A percentile compares a stretch with the other conserved stretches of the same genome.
phyloP scores from a whole-genome alignment of 2,113 vertebrate genomes.

The Pleuronectes platessa region DNA sequence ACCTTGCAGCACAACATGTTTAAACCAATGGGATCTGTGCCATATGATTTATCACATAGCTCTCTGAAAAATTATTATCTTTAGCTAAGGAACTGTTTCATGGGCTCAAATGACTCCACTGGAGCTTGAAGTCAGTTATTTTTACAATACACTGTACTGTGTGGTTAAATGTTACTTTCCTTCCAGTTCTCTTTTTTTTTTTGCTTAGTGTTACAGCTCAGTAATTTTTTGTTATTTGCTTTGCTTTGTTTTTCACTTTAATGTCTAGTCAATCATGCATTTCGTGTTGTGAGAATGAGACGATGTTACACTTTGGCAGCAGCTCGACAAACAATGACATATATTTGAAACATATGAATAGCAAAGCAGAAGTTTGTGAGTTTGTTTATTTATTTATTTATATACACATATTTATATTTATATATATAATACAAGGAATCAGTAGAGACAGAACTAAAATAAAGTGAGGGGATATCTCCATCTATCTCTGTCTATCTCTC shows the following conservation, averaged over 20 bases:
- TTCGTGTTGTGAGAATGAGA: conserved; percentile 18
- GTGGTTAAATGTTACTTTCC: conserved; percentile 40
- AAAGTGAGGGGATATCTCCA: background rate
- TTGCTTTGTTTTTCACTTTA: conserved; percentile 46
- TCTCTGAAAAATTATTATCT: conserved; percentile 51
- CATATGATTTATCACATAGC: conserved; percentile 74
- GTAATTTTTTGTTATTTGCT: conserved; percentile 52
- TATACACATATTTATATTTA: background rate
- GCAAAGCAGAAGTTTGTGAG: background rate
- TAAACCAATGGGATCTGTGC: conserved; percentile 73
- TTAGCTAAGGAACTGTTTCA: conserved; percentile 64
- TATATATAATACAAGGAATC: background rate
- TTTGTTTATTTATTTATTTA: background rate
- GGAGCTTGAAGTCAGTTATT: conserved; percentile 48
- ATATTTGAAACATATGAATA: too few species aligned
- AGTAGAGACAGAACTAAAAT: too few species aligned
- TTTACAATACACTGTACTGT: conserved; percentile 26
- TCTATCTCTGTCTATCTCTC: conserved; percentile 25
- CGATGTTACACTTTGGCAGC: conserved; percentile 4
- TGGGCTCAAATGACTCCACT: conserved; percentile 39
- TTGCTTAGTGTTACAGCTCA: conserved; percentile 34
- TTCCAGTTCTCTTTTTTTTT: conserved; percentile 6
- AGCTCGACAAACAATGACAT: background rate
- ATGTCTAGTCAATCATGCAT: conserved; percentile 34
- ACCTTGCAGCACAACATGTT: conserved; percentile 76